phyloP scores from a whole-genome alignment of 2,113 vertebrate species.

The Chloebia gouldiae region DNA sequence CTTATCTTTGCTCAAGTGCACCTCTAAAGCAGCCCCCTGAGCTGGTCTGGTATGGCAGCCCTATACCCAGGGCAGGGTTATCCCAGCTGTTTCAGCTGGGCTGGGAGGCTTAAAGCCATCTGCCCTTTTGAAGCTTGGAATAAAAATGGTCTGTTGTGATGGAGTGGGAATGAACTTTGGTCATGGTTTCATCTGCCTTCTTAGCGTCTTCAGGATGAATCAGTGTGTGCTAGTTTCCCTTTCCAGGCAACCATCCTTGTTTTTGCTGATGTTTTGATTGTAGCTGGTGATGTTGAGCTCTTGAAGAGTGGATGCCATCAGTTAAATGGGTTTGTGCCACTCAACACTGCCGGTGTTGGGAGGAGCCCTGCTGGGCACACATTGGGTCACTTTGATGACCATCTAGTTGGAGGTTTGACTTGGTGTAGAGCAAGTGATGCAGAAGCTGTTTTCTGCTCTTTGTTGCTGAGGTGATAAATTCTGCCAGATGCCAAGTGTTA shows the following conservation, averaged over 20 bases:
- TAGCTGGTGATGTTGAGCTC: neutral
- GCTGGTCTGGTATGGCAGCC: neutral
- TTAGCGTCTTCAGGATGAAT: neutral
- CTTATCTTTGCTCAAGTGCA: neutral
- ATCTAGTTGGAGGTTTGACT: neutral
- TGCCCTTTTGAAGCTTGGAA: neutral
- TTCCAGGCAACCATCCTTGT: neutral
- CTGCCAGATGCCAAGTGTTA: neutral
- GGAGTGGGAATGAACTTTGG: neutral
- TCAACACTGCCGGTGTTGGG: neutral
- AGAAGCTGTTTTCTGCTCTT: neutral
- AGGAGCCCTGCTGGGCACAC: neutral
- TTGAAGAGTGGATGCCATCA: neutral
- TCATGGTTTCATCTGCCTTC: neutral
- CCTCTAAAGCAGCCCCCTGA: neutral
- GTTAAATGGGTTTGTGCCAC: neutral
- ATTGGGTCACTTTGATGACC: neutral
- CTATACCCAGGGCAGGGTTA: neutral
- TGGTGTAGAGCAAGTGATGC: neutral
- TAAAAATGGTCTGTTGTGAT: neutral
- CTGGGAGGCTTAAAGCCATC: neutral
- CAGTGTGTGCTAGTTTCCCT: rapidly evolving
- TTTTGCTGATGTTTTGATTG: neutral
- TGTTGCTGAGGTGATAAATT: neutral
- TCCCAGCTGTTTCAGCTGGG: neutral